Base-by-base conservation (phyloP, 2,113 vertebrate genomes). In the Ammodytes dubius region DNA sequence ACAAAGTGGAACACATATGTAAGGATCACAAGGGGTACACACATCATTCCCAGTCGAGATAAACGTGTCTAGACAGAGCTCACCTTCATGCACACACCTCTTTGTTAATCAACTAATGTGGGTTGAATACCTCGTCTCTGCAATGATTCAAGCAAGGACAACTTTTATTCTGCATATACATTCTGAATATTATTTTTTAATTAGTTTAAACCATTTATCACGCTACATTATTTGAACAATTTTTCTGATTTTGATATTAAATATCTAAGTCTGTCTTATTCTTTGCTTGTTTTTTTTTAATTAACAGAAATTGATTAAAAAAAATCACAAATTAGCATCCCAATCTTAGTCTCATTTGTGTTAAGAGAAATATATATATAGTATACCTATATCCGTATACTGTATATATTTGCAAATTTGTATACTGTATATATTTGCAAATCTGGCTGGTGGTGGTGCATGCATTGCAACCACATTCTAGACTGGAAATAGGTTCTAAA, bases 61-160 rank as follows among this genome's bases (percentile, higher is more conserved):
- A 64, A 83, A 92, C 90, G 46, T 83, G 90, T 86, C 88, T 50
- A 73, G 70, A 74, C 91, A 90, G 67, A 70, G 79, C 87, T 87
- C 86, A 87, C 74, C 78, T 87, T 84, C 74, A 77, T 19, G 43
- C 66, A 47, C 52, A 67, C 42, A 43, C 9, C 59, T 70, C 70
- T 74, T 13, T 76, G 74, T 61, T 67, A 54, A 78, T 73, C 63
- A 66, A 2, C 66, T 59, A 13, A 60, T 66, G 43, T 37, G 42
- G 50, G 6, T 17, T 68, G 70, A 74, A 7, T 68, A 11, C 7
- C 19, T 64, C n/a, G 35, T 45, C 19, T 61, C 12, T 59, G 63
- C 50, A 59, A 7, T 74, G 50, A 58, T 0, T 4, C 11, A 46
- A 60, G 37, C 56, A 53, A 57, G 7, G 17, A 43, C 57, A 68